A percentile compares a stretch with the other conserved stretches of the same genome.
Conservation (phyloP, 2,888 invertebrate genomes). For the Ceramica pisi region DNA sequence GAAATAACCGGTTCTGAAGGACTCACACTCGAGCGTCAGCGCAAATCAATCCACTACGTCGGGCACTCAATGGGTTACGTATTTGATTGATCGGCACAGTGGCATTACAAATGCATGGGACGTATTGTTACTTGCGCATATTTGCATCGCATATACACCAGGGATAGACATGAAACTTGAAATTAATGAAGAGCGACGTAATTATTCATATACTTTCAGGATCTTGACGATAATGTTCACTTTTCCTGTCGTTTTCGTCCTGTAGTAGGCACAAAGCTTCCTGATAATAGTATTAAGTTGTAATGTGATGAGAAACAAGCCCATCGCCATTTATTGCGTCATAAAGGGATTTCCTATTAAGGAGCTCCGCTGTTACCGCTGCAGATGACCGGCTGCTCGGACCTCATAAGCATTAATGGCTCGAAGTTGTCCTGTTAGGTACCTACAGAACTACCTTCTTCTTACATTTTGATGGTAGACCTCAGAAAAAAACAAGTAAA, state of each 20-base stretch:
- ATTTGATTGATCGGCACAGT: conserved; percentile 28
- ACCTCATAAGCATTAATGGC: conserved; percentile 28
- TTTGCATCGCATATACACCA: background rate
- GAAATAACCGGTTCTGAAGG: conserved; percentile 5
- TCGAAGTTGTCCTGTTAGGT: conserved; percentile 21
- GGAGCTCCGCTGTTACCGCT: conserved; percentile 7
- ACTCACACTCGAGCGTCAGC: conserved; percentile 14
- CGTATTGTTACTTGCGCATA: conserved; percentile 7
- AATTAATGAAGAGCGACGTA: background rate
- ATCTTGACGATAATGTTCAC: background rate
- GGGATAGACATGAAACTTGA: background rate
- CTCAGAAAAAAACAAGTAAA: background rate
- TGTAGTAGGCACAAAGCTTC: background rate
- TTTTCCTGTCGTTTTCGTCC: background rate
- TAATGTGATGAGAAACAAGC: conserved; percentile 28
- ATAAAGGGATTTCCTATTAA: conserved; percentile 23
- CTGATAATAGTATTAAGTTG: conserved; percentile 10
- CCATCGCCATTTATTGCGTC: conserved; percentile 20
- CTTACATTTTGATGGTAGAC: background rate
- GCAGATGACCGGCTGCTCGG: conserved; percentile 11
- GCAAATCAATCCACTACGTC: conserved; percentile 12
- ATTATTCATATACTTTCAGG: background rate
- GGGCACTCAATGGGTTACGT: conserved; percentile 16
- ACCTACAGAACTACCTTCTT: conserved; percentile 8
- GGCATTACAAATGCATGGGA: conserved; percentile 2